Conservation (phyloP, 2,888 invertebrate genomes). For the Hypselothyrea guttata region DNA sequence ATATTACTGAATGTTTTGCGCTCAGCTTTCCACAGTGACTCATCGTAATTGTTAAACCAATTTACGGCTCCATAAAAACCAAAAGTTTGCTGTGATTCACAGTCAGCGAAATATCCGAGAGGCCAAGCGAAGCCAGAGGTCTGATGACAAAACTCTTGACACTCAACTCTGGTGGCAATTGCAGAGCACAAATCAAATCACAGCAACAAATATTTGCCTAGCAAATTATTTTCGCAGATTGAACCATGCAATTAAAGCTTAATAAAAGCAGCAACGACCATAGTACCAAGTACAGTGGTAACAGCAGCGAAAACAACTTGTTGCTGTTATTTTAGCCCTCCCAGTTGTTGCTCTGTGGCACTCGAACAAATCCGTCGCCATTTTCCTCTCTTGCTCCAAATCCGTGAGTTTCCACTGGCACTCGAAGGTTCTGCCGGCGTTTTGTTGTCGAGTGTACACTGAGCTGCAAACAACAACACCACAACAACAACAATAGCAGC, state of each 20-base stretch:
- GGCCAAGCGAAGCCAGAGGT: no score
- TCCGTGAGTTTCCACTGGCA: slow-evolving; percentile 68
- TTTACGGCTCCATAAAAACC: not conserved
- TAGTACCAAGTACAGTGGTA: slow-evolving; percentile 4
- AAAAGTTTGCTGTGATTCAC: slow-evolving; percentile 31
- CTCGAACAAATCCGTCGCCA: slow-evolving; percentile 53
- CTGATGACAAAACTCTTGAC: slow-evolving; percentile 23
- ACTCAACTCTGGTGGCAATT: slow-evolving; percentile 29
- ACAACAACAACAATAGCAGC: slow-evolving; percentile 1
- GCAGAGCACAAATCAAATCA: slow-evolving; percentile 33
- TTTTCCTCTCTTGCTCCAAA: slow-evolving; percentile 35
- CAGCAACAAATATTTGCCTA: slow-evolving; percentile 56
- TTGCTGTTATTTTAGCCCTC: slow-evolving; percentile 26
- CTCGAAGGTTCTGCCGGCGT: slow-evolving; percentile 54
- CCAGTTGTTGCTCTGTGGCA: slow-evolving; percentile 24
- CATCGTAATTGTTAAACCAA: slow-evolving; percentile 1
- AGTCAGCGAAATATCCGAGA: no score
- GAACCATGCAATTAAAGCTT: slow-evolving; percentile 30
- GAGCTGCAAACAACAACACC: slow-evolving; percentile 27
- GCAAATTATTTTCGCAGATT: slow-evolving; percentile 45
- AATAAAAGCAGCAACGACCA: slow-evolving; percentile 21
- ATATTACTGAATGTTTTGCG: not conserved
- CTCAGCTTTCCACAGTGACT: slow-evolving; percentile 33
- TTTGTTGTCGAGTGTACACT: slow-evolving; percentile 48
- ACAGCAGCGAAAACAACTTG: slow-evolving; percentile 18